A percentile compares a stretch with the other conserved stretches of the same genome.
Conservation (phyloP, 2,888 invertebrate genomes). For the Rhopalosiphum nymphaeae region DNA sequence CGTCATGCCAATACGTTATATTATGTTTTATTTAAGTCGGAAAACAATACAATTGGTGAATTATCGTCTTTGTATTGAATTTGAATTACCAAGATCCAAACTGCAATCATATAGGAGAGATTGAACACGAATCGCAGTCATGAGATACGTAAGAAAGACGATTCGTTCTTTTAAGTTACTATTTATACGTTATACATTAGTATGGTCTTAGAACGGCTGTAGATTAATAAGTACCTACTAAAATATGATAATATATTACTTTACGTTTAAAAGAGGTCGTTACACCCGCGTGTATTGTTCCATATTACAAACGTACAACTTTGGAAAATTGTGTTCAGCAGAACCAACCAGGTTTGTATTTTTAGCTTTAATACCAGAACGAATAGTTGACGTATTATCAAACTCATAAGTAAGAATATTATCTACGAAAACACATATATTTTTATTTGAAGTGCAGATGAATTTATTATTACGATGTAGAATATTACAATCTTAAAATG, state of each 20-base stretch:
- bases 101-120: not conserved
- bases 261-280: not conserved
- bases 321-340: not conserved
- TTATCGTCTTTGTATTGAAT: not conserved
- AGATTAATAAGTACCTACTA: not conserved
- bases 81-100: not conserved
- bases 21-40: not conserved
- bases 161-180: not conserved
- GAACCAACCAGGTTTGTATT: not conserved
- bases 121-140: not conserved
- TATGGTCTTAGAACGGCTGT: not conserved
- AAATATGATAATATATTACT: not conserved
- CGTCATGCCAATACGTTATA: not conserved
- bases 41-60: not conserved
- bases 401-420: not conserved
- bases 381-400: not conserved
- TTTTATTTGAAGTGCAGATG: not conserved
- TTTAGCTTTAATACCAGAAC: not conserved
- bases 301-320: not conserved
- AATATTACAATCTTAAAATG: not conserved
- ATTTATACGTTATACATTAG: not conserved
- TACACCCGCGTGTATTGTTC: not conserved
- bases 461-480: not conserved
- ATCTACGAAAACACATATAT: not conserved
- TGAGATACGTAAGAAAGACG: conserved; percentile 48